These are phyloP conservation scores for Laticauda laticaudata DNA, from an alignment of 2,113 vertebrate genomes.

Conservation along the genomic window DNA sequence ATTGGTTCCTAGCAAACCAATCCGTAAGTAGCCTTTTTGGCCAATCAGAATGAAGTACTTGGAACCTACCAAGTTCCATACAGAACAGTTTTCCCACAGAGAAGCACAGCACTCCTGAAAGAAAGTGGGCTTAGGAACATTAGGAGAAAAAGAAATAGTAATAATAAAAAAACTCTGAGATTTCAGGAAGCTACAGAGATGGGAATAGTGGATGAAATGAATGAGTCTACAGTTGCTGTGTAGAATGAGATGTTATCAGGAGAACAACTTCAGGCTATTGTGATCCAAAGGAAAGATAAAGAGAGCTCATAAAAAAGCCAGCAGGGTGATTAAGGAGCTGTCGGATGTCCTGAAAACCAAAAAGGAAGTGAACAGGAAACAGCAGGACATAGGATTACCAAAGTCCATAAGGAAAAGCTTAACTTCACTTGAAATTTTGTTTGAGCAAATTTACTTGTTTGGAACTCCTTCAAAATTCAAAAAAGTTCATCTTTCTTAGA, in stretches of 20 bases:
- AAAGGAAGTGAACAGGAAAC: slow-evolving; percentile 25
- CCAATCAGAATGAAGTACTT: too few relatives aligned
- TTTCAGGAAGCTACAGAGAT: neutral
- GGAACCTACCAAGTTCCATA: too few relatives aligned
- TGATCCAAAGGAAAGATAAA: slow-evolving; percentile 35
- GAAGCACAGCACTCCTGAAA: neutral
- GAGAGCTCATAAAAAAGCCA: slow-evolving; percentile 18
- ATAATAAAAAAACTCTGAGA: neutral
- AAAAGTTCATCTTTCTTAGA: neutral
- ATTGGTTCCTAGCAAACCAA: too few relatives aligned
- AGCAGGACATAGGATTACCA: slow-evolving; percentile 13
- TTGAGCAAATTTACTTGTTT: neutral
- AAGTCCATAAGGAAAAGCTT: slow-evolving; percentile 4
- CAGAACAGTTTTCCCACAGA: neutral
- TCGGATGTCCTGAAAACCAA: slow-evolving; percentile 37
- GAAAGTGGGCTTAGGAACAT: neutral
- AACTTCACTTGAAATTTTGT: neutral
- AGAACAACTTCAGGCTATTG: slow-evolving; percentile 17
- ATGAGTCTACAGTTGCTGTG: neutral
- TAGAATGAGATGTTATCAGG: slow-evolving; percentile 4
- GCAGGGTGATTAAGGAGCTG: slow-evolving; percentile 28
- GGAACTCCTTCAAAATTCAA: neutral
- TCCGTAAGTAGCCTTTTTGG: too few relatives aligned
- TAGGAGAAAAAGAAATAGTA: neutral
- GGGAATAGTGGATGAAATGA: neutral